Evolutionary conservation across 2,113 vertebrate genomes (phyloP).

Genomic region (Muntiacus muntjak): DNA sequence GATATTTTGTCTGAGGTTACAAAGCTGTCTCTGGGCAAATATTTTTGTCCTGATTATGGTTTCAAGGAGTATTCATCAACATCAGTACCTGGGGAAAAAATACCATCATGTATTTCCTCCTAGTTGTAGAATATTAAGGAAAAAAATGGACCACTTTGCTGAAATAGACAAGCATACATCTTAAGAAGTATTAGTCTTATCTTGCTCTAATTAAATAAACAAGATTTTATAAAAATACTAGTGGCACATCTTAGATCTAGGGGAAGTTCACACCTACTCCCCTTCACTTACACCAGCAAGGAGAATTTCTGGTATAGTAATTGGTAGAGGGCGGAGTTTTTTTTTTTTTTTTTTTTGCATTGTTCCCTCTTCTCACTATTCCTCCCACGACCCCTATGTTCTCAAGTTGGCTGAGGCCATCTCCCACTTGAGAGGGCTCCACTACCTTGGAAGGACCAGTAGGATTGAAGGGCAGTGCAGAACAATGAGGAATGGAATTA

Average conservation of each 20-base stretch:
- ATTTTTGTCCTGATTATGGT: neutral
- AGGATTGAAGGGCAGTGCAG: neutral
- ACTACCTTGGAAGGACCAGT: neutral
- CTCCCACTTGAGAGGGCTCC: neutral
- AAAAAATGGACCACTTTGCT: neutral
- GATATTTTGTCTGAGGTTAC: constrained; percentile 18
- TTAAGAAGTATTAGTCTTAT: neutral
- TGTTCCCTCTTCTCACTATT: neutral
- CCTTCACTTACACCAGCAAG: neutral
- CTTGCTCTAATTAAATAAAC: neutral
- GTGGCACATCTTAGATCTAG: neutral
- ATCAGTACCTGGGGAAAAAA: neutral
- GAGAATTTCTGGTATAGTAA: neutral
- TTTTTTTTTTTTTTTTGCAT: neutral
- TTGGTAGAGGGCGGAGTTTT: neutral
- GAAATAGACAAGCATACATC: neutral
- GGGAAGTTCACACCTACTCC: neutral
- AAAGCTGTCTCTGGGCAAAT: neutral
- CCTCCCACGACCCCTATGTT: too few species aligned
- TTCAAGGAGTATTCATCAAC: neutral
- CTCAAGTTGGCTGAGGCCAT: neutral
- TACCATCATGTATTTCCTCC: neutral
- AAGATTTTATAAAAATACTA: neutral
- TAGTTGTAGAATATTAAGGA: neutral
- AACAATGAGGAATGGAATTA: neutral